Base-by-base conservation (phyloP, 2,113 vertebrate genomes). In the Ahaetulla prasina region DNA sequence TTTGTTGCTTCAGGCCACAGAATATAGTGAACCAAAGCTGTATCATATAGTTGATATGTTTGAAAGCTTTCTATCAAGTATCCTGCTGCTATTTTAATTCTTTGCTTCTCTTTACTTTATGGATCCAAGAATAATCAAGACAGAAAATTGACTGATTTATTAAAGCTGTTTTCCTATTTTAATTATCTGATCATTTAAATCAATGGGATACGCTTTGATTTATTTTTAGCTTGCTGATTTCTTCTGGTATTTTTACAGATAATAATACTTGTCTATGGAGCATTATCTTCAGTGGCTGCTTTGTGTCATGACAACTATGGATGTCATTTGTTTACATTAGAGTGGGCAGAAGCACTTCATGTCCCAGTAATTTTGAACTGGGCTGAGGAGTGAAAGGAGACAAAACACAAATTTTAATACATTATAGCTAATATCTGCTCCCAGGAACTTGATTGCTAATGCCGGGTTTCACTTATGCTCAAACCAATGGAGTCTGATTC, bases 321-420 rank as follows among this genome's bases (percentile, higher is more conserved):
- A 96, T 97, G 96, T 96, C 95, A 97, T 97, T 96, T 97, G 96
- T 96, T 97, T 97, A 97, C 96, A 95, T 97, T 96, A 96, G 96
- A 97, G 96, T 96, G 96, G 96, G 95, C 96, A 96, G 95, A 95
- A 96, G 16, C 93, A 95, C 96, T 96, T 96, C 93, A 95, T 92
- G 97, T 96, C 95, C 94, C 95, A 86, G 95, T n/a, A 54, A 95
- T 94, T 97, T 95, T 96, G 96, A 95, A 95, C 94, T 87, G 86
- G 91, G 94, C 93, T 74, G n/a, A 39, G 35, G 45, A 91, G 85
- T 89, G 80, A 87, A 90, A 39, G 53, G 20, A 25, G 93, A 94
- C 85, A 18, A 14, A 30, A 43, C 52, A 57, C 80, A 57, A 91
- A 57, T 53, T 60, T 85, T 90, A 55, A 89, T 92, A 85, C 52